Evolutionary conservation across 2,888 invertebrate genomes (phyloP), one percentile per base, ranked within the genome.

Genomic region (Ophion obscuratus): DNA sequence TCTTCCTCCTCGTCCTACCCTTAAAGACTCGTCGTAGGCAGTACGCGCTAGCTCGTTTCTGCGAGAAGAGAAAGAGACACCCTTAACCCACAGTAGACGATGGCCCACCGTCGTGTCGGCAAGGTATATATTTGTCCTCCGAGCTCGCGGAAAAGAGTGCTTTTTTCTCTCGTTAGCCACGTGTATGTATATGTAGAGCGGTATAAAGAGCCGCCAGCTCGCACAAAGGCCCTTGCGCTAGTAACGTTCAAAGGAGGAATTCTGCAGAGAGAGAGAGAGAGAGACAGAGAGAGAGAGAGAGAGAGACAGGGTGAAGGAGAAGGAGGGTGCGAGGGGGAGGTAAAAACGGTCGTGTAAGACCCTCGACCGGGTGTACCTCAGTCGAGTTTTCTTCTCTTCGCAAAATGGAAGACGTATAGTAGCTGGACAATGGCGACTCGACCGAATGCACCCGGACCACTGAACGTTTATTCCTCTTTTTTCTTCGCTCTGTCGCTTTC

Each of bases 81-180:
- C 83, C 84, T 86, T 81, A 86, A 81, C 61, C 62, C 74, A 40
- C 64, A 20, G 47, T 47, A 47, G 47, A 47, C 47, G 47, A 57
- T 75, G 40, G 76, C 73, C 66, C 71, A 64, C 74, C 74, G 59
- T 62, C 47, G 68, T 70, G 47, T 36, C 36, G 17, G 59, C 77
- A 64, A 83, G 74, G 77, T 75, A 73, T 86, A 86, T 86, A 86
- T 86, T 86, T 86, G 81, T 83, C 70, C 70, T 86, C 57, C 68
- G 81, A 83, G 86, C 83, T 61, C 24, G 80, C 81, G 40, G 36
- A 70, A 9, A 57, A 81, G 83, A 84, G 86, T 75, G 86, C 81
- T 81, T 84, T 86, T 86, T 86, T 71, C 78, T 81, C 86, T 86
- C 86, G 86, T 86, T 86, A 86, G 83, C 78, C 40, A 81, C 81